Percentiles rank a stretch among this genome's conserved stretches.
These are phyloP conservation scores for Coenonympha glycerion DNA, from an alignment of 2,888 invertebrate species.

Conservation along the genomic window DNA sequence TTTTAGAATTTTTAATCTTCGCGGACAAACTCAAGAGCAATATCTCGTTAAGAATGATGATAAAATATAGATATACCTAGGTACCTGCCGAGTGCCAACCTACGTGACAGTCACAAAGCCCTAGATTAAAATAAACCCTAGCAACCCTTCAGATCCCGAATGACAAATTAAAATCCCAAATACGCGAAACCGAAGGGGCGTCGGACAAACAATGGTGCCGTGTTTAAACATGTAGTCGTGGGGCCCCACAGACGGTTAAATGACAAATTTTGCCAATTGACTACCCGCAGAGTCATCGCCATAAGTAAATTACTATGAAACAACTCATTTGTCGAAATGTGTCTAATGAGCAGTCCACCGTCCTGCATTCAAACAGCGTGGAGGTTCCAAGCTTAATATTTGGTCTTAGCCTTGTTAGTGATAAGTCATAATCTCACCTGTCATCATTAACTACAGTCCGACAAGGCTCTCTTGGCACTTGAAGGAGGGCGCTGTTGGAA, in stretches of 20 bases:
- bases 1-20: too few relatives aligned
- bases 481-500: too few relatives aligned
- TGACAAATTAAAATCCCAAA: constrained; percentile 29
- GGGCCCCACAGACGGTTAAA: constrained; percentile 32
- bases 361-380: too few relatives aligned
- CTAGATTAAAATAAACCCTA: constrained; percentile 19
- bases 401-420: too few relatives aligned
- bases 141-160: constrained; percentile 22
- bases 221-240: constrained; percentile 30
- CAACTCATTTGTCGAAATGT: not conserved
- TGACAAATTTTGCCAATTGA: constrained; percentile 58
- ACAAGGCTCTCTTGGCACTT: too few relatives aligned
- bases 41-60: too few relatives aligned
- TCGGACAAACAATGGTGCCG: constrained; percentile 38
- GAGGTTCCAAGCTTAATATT: too few relatives aligned
- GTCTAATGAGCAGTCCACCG: not conserved
- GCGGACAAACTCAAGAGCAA: too few relatives aligned
- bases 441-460: too few relatives aligned
- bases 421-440: too few relatives aligned
- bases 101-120: not conserved
- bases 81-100: not conserved
- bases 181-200: constrained; percentile 31
- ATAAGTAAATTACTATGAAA: constrained; percentile 31
- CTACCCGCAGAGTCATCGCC: constrained; percentile 42
- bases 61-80: not conserved